Evolutionary conservation across 2,888 invertebrate genomes (phyloP), one percentile per base, ranked within the genome.

Genomic region (Rhagonycha fulva): DNA sequence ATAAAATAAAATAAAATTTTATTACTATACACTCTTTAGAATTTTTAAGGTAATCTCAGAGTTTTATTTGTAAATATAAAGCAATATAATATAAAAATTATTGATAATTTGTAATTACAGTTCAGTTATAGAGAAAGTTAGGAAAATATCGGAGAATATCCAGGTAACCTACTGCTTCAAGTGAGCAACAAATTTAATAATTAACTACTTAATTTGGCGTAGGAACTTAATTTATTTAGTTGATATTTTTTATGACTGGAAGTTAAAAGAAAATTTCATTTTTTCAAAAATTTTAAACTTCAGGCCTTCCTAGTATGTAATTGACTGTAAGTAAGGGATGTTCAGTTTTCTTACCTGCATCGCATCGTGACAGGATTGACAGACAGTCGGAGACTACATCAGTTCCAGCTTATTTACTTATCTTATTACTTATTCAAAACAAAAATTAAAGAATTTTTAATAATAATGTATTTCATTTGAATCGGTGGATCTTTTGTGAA

Each of bases 161-260:
- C 63, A 66, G 63, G 63, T 66, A 66, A 66, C 63, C 63, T 66
- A 66, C 63, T 66, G 63, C 63, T 66, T n/a, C 63, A 66, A 66
- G 63, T 66, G 63, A 26, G 24, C 26, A 66, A 66, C 24, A 66
- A 66, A 24, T 66, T 66, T 66, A 66, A 24, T 66, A 24, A 66
- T 66, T 66, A 26, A 66, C 63, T 26, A 66, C 63, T 26, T 26
- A 66, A 26, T 66, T 24, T 66, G n/a, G 47, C 47, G 47, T 47
- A 47, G 47, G 47, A n/a, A 47, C 47, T n/a, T 47, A n/a, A 47
- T 47, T 47, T 47, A 47, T 47, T 47, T 47, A 47, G n/a, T 47
- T 47, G 12, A n/a, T n/a, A 47, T 47, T 47, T 12, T 47, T 47
- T 47, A 47, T 7, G 47, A 47, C 47, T 47, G 5, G 9, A n/a